These are phyloP conservation scores for Hypotaenidia okinawae DNA, from an alignment of 2,797 vertebrate species.

Conservation along the genomic window DNA sequence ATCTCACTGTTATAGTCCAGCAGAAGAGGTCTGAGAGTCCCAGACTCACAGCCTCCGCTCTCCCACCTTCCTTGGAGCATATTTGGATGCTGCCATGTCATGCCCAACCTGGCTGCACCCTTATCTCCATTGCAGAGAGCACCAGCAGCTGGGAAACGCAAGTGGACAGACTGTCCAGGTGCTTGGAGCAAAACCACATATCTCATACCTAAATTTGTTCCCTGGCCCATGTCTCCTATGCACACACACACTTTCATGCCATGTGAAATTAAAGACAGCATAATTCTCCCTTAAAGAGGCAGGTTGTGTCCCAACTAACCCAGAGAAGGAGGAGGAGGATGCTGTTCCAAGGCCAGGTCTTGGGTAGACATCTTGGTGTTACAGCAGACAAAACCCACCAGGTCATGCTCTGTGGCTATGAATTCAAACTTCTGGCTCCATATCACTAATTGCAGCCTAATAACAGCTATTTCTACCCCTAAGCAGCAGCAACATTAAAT, in stretches of 20 bases:
- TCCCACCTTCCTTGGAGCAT: not conserved
- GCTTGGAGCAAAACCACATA: not conserved
- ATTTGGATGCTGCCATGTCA: not conserved
- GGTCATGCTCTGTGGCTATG: not conserved
- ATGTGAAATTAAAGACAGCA: not conserved
- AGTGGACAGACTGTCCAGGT: not conserved
- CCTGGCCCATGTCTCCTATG: not conserved
- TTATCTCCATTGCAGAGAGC: not conserved
- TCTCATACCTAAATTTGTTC: not conserved
- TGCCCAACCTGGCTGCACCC: not conserved
- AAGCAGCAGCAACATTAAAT: slow-evolving; percentile 34
- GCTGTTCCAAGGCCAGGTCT: not conserved
- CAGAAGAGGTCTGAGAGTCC: not conserved
- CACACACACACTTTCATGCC: not conserved
- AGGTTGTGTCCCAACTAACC: not conserved
- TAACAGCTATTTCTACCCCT: slow-evolving; percentile 58
- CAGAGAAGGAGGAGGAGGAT: not conserved
- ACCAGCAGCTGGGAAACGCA: not conserved
- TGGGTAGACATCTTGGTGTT: not conserved
- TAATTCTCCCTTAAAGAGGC: not conserved
- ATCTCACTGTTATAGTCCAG: not conserved
- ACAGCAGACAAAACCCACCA: not conserved
- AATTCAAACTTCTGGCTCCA: slow-evolving; percentile 41
- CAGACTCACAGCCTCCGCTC: not conserved
- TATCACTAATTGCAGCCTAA: slow-evolving; percentile 21